phyloP scores from a whole-genome alignment of 2,888 invertebrate genomes.

The Argynnis bischoffii region DNA sequence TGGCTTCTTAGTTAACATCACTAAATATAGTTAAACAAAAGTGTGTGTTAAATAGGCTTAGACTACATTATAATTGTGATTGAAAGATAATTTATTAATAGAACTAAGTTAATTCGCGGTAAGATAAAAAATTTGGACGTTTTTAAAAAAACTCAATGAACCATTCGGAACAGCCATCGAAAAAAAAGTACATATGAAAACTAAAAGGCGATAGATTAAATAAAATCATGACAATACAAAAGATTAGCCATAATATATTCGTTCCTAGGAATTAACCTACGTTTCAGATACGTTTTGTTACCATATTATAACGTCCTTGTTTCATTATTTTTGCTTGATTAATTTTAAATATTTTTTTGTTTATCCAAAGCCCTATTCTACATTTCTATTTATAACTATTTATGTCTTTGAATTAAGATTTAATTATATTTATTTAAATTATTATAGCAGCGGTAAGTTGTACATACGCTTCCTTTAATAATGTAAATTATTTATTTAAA shows the following conservation, averaged over 20 bases:
- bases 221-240: conserved; percentile 24
- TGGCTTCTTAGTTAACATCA: background rate
- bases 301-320: conserved; percentile 25
- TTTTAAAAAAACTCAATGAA: background rate
- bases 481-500: conserved; percentile 81
- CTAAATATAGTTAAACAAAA: background rate
- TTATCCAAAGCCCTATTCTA: conserved; percentile 24
- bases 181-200: too few relatives aligned
- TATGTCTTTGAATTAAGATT: conserved; percentile 19
- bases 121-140: conserved; percentile 1
- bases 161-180: too few relatives aligned
- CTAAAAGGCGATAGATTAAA: conserved; percentile 5
- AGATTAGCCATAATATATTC: conserved; percentile 29
- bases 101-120: conserved; percentile 1
- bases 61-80: conserved; percentile 13
- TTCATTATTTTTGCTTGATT: conserved; percentile 2
- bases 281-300: conserved; percentile 22
- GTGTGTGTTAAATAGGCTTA: background rate
- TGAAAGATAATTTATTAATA: conserved; percentile 13
- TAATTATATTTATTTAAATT: conserved; percentile 49
- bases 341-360: conserved; percentile 8
- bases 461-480: conserved; percentile 69
- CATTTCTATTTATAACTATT: conserved; percentile 24
- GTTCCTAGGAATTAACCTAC: conserved; percentile 20
- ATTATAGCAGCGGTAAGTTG: conserved; percentile 65